A percentile compares a stretch with the other conserved stretches of the same genome.
These are phyloP conservation scores for Drusus annulatus DNA, from an alignment of 1,140 invertebrate genomes.

Conservation along the genomic window DNA sequence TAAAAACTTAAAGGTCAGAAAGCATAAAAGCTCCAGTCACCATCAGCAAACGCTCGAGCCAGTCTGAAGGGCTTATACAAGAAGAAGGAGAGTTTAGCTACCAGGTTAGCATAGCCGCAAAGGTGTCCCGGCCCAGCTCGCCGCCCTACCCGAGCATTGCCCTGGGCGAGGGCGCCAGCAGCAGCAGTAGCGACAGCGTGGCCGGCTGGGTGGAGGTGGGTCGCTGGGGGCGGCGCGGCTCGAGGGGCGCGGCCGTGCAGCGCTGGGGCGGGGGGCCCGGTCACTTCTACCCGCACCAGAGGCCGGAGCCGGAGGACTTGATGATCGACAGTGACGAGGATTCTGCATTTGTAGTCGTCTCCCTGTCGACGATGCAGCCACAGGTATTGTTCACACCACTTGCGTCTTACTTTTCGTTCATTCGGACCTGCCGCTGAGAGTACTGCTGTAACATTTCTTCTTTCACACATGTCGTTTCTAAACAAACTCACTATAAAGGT, in stretches of 20 bases:
- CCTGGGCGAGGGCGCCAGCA: slow-evolving; percentile 3
- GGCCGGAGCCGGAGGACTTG: slow-evolving; percentile 63
- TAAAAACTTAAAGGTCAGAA: too few species aligned
- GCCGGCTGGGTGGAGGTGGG: slow-evolving; percentile 29
- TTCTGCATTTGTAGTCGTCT: slow-evolving; percentile 67
- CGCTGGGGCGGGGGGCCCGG: slow-evolving; percentile 62
- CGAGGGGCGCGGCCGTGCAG: not conserved
- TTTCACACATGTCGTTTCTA: too few species aligned
- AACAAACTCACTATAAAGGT: too few species aligned
- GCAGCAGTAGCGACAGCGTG: slow-evolving; percentile 28
- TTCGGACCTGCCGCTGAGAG: too few species aligned
- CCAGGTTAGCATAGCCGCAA: not conserved
- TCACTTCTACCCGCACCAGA: slow-evolving; percentile 63
- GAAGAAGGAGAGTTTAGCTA: too few species aligned
- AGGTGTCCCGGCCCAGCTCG: slow-evolving; percentile 14
- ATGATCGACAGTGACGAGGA: slow-evolving; percentile 71
- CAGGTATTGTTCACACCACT: slow-evolving; percentile 51
- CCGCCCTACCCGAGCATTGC: not conserved
- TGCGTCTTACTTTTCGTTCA: too few species aligned
- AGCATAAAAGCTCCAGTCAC: too few species aligned
- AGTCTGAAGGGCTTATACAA: too few species aligned
- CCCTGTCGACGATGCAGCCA: slow-evolving; percentile 66
- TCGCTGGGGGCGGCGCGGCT: slow-evolving; percentile 25
- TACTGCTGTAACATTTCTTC: too few species aligned
- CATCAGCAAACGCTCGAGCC: too few species aligned